phyloP scores from a whole-genome alignment of 2,113 vertebrate species.

The Beaufortia kweichowensis region DNA sequence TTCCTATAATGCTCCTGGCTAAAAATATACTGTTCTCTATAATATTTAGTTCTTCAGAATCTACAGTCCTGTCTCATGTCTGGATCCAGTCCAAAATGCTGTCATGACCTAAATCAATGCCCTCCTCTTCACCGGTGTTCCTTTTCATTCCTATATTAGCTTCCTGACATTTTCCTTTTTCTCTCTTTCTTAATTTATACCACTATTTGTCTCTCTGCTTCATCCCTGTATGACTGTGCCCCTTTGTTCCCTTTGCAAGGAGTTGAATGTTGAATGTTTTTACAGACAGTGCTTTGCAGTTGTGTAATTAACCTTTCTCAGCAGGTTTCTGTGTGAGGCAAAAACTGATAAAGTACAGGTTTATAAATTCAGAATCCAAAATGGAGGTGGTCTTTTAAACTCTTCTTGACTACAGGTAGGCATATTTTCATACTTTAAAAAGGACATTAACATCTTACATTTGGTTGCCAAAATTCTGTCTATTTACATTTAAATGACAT shows the following conservation, averaged over 20 bases:
- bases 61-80: slow-evolving; percentile 64
- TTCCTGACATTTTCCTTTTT: slow-evolving; percentile 32
- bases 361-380: slow-evolving; percentile 3
- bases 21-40: too few species aligned
- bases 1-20: too few species aligned
- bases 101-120: slow-evolving; percentile 24
- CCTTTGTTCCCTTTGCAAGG: slow-evolving; percentile 20
- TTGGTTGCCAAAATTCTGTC: slow-evolving; percentile 32
- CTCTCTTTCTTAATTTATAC: not conserved
- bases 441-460: slow-evolving; percentile 30
- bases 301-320: slow-evolving; percentile 17
- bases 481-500: slow-evolving; percentile 36
- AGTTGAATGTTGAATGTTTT: slow-evolving; percentile 24
- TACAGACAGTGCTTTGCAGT: slow-evolving; percentile 20
- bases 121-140: not conserved
- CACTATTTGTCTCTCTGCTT: not conserved
- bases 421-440: slow-evolving; percentile 31
- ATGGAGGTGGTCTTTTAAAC: slow-evolving; percentile 14
- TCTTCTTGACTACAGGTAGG: not conserved
- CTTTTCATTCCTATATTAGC: slow-evolving; percentile 11
- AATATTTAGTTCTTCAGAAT: too few species aligned
- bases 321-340: slow-evolving; percentile 5
- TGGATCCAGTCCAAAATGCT: slow-evolving; percentile 55
- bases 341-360: slow-evolving; percentile 14
- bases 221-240: slow-evolving; percentile 27